Conservation (phyloP, 2,888 invertebrate genomes). For the Drosophila meridionalis region DNA sequence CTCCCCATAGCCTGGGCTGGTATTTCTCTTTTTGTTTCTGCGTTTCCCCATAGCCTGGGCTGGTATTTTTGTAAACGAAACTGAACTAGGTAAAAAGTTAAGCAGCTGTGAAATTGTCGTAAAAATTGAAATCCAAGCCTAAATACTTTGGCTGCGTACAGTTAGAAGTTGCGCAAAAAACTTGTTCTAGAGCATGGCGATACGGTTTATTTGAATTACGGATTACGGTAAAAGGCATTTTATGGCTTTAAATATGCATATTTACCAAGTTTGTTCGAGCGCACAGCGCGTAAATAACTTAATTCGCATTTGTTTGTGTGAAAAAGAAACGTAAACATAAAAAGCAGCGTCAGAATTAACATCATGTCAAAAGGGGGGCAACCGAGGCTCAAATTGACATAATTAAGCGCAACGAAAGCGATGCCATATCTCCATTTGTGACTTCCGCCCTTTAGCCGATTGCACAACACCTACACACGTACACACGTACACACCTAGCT, state of each 20-base stretch:
- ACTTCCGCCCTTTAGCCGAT: conserved; percentile 65
- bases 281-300: conserved; percentile 43
- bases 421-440: conserved; percentile 33
- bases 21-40: background rate
- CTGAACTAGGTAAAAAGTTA: conserved; percentile 29
- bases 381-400: conserved; percentile 36
- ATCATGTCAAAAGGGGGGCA: conserved; percentile 3
- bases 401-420: conserved; percentile 42
- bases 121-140: conserved; percentile 41
- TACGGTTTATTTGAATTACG: conserved; percentile 29
- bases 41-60: conserved; percentile 4
- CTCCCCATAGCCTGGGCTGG: conserved; percentile 7
- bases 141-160: conserved; percentile 20
- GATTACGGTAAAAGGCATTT: conserved; percentile 32
- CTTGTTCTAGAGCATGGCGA: conserved; percentile 40
- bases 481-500: conserved; percentile 24
- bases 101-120: conserved; percentile 62
- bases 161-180: conserved; percentile 47
- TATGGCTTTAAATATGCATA: conserved; percentile 17
- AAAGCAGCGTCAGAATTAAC: conserved; percentile 37
- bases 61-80: conserved; percentile 21
- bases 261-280: conserved; percentile 24
- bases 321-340: conserved; percentile 27
- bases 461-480: conserved; percentile 50
- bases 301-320: conserved; percentile 27